Evolutionary conservation across 1,140 invertebrate species (phyloP).

Genomic region (Temnothorax curvispinosus): DNA sequence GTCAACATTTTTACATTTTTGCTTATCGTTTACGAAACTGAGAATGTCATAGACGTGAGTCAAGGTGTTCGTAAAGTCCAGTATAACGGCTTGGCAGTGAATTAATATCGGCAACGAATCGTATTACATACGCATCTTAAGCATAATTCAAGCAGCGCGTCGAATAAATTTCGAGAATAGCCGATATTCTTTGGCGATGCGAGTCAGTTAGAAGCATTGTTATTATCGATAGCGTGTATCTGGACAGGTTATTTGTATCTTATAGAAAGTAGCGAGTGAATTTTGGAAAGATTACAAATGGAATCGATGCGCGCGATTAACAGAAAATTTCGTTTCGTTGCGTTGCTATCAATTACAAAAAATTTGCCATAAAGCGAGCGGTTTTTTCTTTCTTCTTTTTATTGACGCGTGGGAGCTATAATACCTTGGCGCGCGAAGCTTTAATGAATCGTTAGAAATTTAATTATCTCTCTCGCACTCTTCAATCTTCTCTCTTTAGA

Average conservation of each 20-base stretch:
- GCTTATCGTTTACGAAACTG: conserved; percentile 42
- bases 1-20: conserved; percentile 32
- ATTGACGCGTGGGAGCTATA: not conserved
- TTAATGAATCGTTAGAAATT: conserved; percentile 50
- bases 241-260: conserved; percentile 22
- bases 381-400: not conserved
- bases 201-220: conserved; percentile 39
- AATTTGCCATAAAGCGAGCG: not conserved
- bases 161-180: conserved; percentile 24
- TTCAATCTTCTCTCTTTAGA: not conserved
- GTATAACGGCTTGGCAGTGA: conserved; percentile 65
- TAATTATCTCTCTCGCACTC: conserved; percentile 18
- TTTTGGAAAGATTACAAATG: not conserved
- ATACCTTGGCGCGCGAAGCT: not conserved
- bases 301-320: not conserved
- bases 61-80: not conserved
- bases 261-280: conserved; percentile 32
- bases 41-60: conserved; percentile 26
- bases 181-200: not conserved
- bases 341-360: conserved; percentile 21
- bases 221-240: not conserved
- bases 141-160: conserved; percentile 32
- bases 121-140: conserved; percentile 31
- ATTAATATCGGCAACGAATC: conserved; percentile 58
- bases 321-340: conserved; percentile 1